Percentiles rank a stretch among this genome's conserved stretches.
These are phyloP conservation scores for Cervus canadensis DNA, from an alignment of 2,113 vertebrate species.

Conservation along the genomic window DNA sequence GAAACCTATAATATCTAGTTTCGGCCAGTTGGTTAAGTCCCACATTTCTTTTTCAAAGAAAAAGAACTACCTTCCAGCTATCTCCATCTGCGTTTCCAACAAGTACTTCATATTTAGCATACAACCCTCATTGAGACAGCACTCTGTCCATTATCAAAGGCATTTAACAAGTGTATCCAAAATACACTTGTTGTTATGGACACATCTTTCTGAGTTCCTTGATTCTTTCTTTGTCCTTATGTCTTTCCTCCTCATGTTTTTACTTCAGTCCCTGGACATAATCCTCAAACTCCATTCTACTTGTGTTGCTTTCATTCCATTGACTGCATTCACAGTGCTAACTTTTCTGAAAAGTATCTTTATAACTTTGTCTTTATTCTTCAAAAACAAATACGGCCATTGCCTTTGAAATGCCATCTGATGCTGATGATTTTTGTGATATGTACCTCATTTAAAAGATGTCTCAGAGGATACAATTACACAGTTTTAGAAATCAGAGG, in stretches of 20 bases:
- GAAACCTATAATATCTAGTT: background rate
- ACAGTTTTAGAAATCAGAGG: background rate
- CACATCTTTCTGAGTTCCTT: background rate
- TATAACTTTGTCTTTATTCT: background rate
- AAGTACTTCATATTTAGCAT: background rate
- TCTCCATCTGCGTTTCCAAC: background rate
- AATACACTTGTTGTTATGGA: background rate
- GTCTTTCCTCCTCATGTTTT: background rate
- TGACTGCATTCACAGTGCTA: background rate
- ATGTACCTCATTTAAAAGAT: background rate
- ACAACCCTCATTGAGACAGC: background rate
- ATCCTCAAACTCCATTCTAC: background rate
- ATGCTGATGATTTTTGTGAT: background rate
- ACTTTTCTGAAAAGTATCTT: background rate
- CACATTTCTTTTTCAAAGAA: background rate
- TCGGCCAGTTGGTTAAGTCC: no score
- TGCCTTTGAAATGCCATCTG: background rate
- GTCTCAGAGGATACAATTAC: background rate
- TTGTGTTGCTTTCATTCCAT: background rate
- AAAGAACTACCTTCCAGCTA: background rate
- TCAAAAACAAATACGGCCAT: background rate
- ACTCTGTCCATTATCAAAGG: background rate
- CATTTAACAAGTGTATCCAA: background rate
- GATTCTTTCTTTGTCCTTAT: background rate
- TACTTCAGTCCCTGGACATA: background rate